Evolutionary conservation across 2,797 vertebrate species (phyloP), one percentile per base, ranked within the genome.

Genomic region (Heterohyrax brucei): DNA sequence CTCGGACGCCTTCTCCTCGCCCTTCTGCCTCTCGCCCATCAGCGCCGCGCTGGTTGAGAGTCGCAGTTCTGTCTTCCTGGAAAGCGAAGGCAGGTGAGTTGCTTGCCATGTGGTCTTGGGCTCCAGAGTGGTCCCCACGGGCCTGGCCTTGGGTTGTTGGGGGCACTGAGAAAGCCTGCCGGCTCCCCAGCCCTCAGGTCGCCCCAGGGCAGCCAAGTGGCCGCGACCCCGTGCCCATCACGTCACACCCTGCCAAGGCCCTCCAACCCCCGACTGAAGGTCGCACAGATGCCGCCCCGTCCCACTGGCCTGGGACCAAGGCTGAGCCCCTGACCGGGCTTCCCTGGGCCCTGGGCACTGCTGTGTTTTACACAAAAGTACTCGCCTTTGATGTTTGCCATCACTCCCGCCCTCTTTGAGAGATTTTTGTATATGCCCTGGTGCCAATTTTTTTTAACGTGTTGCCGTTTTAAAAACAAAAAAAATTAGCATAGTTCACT

Each of bases 1-100:
- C 97, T 99, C 99, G 0, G 99, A 99, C 94, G 99, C 99, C 93
- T 99, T 99, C 98, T 99, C 99, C 73, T 99, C 99, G 0, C 99
- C 99, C 0, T 99, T 99, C 98, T 99, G 99, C 98, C 98, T 99
- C 97, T 99, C 99, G 0, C 99, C 99, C 0, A 98, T 99, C 98
- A 99, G 99, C 0, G 99, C 99, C 96, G 99, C 99, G n/a, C 99
- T 99, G 0, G 99, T 98, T 0, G 99, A 99, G 95, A 99, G 99
- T 98, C 98, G 99, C 93, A 97, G 99, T 70, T 99, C 99, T 0
- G 99, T 99, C 73, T 99, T 99, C 98, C 98, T 99, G 98, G 99
- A 99, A 96, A 99, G 98, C 0, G 99, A 99, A 46, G 99, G 98
- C 98, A 99, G 99, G 99, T 99, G 97, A 98, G 98, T 98, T 18